Evolutionary conservation across 2,888 invertebrate species (phyloP).

Genomic region (Brachylomia viminalis): DNA sequence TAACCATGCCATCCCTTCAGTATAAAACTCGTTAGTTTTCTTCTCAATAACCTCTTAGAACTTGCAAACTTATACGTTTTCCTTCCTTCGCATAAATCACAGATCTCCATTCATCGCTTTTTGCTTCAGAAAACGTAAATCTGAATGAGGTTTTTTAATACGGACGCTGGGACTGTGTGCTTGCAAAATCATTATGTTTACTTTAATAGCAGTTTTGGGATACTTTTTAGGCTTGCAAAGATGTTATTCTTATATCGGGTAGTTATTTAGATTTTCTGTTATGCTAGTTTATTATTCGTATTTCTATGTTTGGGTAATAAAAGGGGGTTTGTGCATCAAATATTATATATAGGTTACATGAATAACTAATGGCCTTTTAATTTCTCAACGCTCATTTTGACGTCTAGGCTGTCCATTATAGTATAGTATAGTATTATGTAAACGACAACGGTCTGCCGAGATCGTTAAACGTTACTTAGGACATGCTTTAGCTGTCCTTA

Average conservation of each 20-base stretch:
- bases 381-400: background rate
- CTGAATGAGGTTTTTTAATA: constrained; percentile 38
- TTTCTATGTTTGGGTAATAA: background rate
- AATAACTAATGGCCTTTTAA: background rate
- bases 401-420: background rate
- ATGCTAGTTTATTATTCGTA: background rate
- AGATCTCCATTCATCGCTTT: constrained; percentile 53
- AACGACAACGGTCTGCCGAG: background rate
- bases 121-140: constrained; percentile 35
- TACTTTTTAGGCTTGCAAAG: background rate
- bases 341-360: background rate
- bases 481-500: background rate
- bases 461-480: background rate
- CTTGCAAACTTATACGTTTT: constrained; percentile 53
- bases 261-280: background rate
- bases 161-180: background rate
- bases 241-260: background rate
- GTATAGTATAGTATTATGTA: too few relatives aligned
- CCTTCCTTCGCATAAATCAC: constrained; percentile 55
- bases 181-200: background rate
- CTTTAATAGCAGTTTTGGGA: background rate
- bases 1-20: constrained; percentile 22
- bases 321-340: background rate
- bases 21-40: constrained; percentile 45
- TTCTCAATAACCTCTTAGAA: constrained; percentile 58